A percentile compares a stretch with the other conserved stretches of the same genome.
Conservation (phyloP, 2,888 invertebrate species). For the Vesta saturnalis region DNA sequence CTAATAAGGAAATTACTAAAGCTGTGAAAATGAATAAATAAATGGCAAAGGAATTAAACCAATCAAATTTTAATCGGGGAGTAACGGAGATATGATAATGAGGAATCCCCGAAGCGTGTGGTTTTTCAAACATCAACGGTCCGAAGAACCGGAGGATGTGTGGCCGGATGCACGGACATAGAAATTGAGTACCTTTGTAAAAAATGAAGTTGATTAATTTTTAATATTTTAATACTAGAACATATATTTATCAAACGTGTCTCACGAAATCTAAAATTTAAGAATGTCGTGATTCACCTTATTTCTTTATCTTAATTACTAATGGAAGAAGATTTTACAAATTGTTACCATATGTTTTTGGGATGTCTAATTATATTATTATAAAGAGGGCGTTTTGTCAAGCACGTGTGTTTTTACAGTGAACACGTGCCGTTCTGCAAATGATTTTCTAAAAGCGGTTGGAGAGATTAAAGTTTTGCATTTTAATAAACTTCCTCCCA, state of each 20-base stretch:
- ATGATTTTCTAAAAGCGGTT: neutral
- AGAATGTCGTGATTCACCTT: too few species aligned
- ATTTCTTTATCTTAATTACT: too few species aligned
- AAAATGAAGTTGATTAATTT: neutral
- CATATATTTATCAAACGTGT: neutral
- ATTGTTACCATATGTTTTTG: neutral
- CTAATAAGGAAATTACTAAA: conserved; percentile 44
- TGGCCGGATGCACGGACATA: conserved; percentile 34
- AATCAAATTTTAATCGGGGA: neutral
- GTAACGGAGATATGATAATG: conserved; percentile 31
- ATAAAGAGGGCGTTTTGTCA: neutral
- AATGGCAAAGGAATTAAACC: neutral
- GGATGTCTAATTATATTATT: neutral
- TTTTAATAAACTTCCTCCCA: too few species aligned
- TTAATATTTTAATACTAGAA: neutral
- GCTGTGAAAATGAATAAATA: neutral
- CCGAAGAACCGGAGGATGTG: conserved; percentile 44
- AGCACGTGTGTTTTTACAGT: conserved; percentile 13
- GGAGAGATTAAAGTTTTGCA: too few species aligned
- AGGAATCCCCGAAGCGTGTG: conserved; percentile 38
- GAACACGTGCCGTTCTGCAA: conserved; percentile 13
- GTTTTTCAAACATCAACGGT: conserved; percentile 35
- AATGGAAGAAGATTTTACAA: neutral
- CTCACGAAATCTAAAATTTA: neutral
- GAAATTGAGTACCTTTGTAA: neutral